Conservation (phyloP, 2,113 vertebrate genomes). For the Petromus typicus region DNA sequence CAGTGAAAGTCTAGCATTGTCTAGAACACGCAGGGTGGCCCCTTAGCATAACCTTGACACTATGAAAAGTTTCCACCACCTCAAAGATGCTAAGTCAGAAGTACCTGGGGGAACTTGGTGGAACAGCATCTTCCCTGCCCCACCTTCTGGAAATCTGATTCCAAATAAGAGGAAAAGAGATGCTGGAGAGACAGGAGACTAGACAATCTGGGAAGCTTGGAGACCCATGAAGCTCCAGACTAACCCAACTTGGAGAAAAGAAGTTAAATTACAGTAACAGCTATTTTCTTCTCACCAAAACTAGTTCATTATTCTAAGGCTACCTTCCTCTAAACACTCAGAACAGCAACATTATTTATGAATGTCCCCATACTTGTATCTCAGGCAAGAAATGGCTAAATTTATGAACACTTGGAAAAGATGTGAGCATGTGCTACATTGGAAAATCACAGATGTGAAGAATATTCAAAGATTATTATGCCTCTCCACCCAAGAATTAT, state of each 20-base stretch:
- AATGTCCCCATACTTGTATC: neutral
- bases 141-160: neutral
- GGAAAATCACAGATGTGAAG: neutral
- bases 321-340: neutral
- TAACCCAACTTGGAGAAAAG: neutral
- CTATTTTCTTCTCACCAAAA: neutral
- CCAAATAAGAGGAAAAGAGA: neutral
- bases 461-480: neutral
- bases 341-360: neutral
- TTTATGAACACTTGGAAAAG: neutral
- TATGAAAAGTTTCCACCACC: slow-evolving; percentile 6
- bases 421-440: neutral
- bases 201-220: neutral
- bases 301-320: neutral
- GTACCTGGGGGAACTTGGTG: neutral
- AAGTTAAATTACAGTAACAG: neutral
- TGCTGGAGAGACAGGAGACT: neutral
- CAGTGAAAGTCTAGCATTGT: neutral
- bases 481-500: neutral
- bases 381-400: neutral
- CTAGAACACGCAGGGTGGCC: neutral
- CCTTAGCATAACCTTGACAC: neutral
- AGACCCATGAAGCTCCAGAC: neutral
- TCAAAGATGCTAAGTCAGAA: slow-evolving; percentile 49
- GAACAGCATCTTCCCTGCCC: neutral